Base-by-base conservation (phyloP, 2,888 invertebrate species). In the Pandemis heparana region DNA sequence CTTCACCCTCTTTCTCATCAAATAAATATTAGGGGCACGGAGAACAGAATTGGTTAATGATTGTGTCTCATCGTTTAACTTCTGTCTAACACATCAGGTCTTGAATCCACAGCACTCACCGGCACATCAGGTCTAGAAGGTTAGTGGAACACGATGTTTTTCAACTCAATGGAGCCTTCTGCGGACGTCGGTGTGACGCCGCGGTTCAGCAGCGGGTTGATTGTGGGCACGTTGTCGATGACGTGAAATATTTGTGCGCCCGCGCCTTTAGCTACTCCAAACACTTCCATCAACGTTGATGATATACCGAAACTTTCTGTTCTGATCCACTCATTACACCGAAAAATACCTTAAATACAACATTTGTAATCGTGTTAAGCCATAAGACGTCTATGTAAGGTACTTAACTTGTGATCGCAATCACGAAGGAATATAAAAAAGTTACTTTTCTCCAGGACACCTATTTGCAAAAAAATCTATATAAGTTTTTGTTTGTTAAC, bases 271-370 rank as follows among this genome's bases (percentile, higher is more conserved):
- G 98, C 97, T 53, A 96, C 95, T 0, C 97, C 96, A 80, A 98
- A 97, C 9, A 97, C 96, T 85, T 97, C 97, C 83, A 98, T 95
- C 75, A 97, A 96, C 0, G 98, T 98, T 1, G 97, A 96, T 0
- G 97, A 96, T 86, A 97, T 96, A n/a, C 98, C 98, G 75, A 98
- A 96, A 83, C 97, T 97, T 81, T 96, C 96, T 0, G 96, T 81
- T 96, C 96, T 0, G 96, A 96, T 0, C 97, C 97, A 85, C 96
- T 96, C 94, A 96, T 95, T 0, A 97, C 96, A 69, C 96, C 96
- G 87, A 98, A 97, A 89, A 98, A 98, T 43, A 97, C 97, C 97
- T 97, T 82, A 23, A 82, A 81, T 12, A 18, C 32, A n/a, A 14
- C 43, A 63, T 3, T 18, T 23, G 51, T 12, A 5, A 32, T 32